Percentiles rank a stretch among this genome's conserved stretches.
Conservation (phyloP, 2,888 invertebrate species). For the Amphiduros pacificus region DNA sequence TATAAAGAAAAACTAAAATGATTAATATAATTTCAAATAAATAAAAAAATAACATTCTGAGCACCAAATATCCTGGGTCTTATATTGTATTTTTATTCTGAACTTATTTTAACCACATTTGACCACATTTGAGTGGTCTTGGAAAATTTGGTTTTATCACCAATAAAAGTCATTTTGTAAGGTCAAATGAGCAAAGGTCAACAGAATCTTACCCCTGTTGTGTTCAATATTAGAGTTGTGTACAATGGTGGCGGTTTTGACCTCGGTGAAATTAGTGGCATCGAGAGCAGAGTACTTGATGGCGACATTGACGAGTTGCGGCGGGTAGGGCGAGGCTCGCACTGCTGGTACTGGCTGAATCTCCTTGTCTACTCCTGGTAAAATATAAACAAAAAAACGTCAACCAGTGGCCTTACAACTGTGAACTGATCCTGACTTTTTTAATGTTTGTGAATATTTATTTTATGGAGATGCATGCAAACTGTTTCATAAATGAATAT, state of each 20-base stretch:
- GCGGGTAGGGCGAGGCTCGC: constrained; percentile 67
- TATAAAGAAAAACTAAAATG: background rate
- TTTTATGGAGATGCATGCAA: too few relatives aligned
- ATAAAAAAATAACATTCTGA: background rate
- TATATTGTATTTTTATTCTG: too few relatives aligned
- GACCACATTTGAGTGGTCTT: too few relatives aligned
- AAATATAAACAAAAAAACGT: too few relatives aligned
- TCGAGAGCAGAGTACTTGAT: constrained; percentile 88
- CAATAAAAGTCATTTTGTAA: background rate
- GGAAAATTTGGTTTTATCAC: background rate
- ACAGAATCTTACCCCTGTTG: constrained; percentile 67
- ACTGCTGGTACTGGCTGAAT: constrained; percentile 51
- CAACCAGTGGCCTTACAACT: too few relatives aligned
- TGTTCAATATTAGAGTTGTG: constrained; percentile 80
- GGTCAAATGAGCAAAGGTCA: background rate
- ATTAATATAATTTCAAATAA: background rate
- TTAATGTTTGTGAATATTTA: too few relatives aligned
- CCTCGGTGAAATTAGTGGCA: constrained; percentile 85
- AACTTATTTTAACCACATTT: too few relatives aligned
- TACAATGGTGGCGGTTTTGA: constrained; percentile 79
- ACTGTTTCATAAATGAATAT: too few relatives aligned
- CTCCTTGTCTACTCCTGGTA: constrained; percentile 28
- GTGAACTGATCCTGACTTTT: too few relatives aligned
- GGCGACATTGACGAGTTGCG: constrained; percentile 80
- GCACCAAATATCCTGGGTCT: too few relatives aligned